These are phyloP conservation scores for Drosophila ezoana DNA, from an alignment of 2,888 invertebrate species.

Conservation along the genomic window DNA sequence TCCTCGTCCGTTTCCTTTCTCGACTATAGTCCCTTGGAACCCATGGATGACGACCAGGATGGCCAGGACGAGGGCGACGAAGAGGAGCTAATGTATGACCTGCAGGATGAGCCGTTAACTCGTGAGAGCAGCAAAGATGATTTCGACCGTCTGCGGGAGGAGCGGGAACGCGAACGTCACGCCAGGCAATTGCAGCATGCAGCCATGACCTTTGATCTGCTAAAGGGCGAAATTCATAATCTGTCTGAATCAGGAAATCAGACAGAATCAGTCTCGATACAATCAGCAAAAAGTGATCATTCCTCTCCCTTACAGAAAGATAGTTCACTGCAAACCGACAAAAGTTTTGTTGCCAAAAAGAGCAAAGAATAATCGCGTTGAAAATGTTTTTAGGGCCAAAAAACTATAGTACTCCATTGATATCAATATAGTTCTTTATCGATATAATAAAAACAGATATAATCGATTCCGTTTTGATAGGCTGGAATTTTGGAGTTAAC, in stretches of 20 bases:
- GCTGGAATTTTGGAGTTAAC: no score
- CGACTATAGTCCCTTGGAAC: conserved; percentile 6
- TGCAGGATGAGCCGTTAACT: background rate
- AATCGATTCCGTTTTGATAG: no score
- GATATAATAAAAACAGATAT: no score
- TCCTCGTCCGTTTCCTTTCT: conserved; percentile 41
- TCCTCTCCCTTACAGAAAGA: background rate
- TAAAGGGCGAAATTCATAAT: conserved; percentile 52
- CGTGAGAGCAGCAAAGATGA: conserved; percentile 86
- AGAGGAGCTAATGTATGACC: conserved; percentile 5
- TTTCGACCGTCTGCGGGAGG: conserved; percentile 88
- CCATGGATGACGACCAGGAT: background rate
- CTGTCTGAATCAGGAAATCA: background rate
- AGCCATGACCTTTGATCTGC: conserved; percentile 59
- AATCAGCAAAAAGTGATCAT: fast-evolving
- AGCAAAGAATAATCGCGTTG: background rate
- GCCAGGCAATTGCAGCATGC: conserved; percentile 86
- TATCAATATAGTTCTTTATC: no score
- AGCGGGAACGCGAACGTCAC: conserved; percentile 88
- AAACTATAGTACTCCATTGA: background rate
- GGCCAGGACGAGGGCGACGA: conserved; percentile 11
- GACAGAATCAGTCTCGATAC: background rate
- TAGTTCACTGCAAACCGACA: conserved; percentile 15
- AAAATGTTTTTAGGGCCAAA: no score
- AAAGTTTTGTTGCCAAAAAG: conserved; percentile 11